Evolutionary conservation across 1,140 invertebrate species (phyloP), one percentile per base, ranked within the genome.

Genomic region (Bilobella aurantiaca): DNA sequence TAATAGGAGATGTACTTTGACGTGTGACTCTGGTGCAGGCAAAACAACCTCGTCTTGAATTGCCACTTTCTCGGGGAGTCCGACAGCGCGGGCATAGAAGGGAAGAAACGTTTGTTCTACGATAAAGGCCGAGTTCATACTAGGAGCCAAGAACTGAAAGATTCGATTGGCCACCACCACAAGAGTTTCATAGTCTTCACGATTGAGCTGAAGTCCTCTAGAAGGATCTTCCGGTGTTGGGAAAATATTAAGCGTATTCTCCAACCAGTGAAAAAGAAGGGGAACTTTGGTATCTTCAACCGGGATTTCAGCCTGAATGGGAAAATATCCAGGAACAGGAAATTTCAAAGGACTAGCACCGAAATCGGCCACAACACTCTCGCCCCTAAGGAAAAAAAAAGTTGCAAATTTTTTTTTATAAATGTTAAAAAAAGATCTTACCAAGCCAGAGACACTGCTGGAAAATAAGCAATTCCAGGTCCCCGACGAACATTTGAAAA

Each of bases 281-380:
- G 80, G 76, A 1, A 83, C 80, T 74, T 83, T 81, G 0, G 76
- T 73, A 18, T 86, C 69, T 67, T 85, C 77, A 1, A 76, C 67
- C 2, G 71, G 69, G 0, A 86, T 86, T 1, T 83, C 74, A 0
- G 79, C 77, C 78, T 91, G 87, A 0, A 91, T 74, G 0, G 88
- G 82, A 21, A 79, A 75, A 74, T 82, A 91, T 2, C 84, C 86
- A 23, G 80, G 75, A 2, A 91, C 75, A 0, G 88, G 87, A 77
- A 89, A 90, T 56, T 79, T 78, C 34, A 89, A 78, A 0, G 87
- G 87, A 3, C 82, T 83, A 21, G 81, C 81, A 56, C 90, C 90
- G 75, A 92, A 93, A 75, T 92, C 91, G 0, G 86, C 87, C 56
- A 86, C 83, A 2, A 92, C 73, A 74, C 84, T 86, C 76, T 92